Conservation (phyloP, 2,797 vertebrate genomes). For the Numenius phaeopus region DNA sequence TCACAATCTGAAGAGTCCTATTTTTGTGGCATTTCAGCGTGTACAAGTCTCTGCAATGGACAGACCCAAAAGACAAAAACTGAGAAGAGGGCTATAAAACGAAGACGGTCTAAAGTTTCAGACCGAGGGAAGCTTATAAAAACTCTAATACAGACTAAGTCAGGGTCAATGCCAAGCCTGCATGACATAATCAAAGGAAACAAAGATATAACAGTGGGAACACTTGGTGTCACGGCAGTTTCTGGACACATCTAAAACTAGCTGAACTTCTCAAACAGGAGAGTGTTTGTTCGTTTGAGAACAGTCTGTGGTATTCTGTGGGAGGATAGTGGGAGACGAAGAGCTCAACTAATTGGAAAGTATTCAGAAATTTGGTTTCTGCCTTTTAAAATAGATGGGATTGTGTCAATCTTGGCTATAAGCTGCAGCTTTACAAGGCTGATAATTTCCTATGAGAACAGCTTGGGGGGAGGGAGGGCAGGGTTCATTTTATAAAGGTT, state of each 20-base stretch:
- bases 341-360: slow-evolving; percentile 70
- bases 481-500: slow-evolving; percentile 79
- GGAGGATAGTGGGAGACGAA: slow-evolving; percentile 68
- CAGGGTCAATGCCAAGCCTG: slow-evolving; percentile 88
- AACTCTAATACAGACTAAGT: slow-evolving; percentile 86
- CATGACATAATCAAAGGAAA: slow-evolving; percentile 96
- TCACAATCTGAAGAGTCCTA: slow-evolving; percentile 94
- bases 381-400: slow-evolving; percentile 74
- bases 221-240: slow-evolving; percentile 89
- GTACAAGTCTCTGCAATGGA: slow-evolving; percentile 86
- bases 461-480: slow-evolving; percentile 55
- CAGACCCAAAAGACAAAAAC: slow-evolving; percentile 88
- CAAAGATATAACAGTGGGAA: slow-evolving; percentile 90
- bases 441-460: slow-evolving; percentile 75
- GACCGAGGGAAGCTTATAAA: slow-evolving; percentile 86
- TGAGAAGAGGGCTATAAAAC: slow-evolving; percentile 91
- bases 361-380: slow-evolving; percentile 77
- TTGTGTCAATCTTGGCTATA: slow-evolving; percentile 77
- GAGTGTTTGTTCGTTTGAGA: slow-evolving; percentile 77
- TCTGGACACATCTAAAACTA: slow-evolving; percentile 89
- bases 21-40: slow-evolving; percentile 87
- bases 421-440: slow-evolving; percentile 76
- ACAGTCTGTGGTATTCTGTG: slow-evolving; percentile 78
- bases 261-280: slow-evolving; percentile 70
- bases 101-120: slow-evolving; percentile 87